Evolutionary conservation across 2,888 invertebrate genomes (phyloP), one percentile per base, ranked within the genome.

Genomic region (Caenorhabditis japonica): DNA sequence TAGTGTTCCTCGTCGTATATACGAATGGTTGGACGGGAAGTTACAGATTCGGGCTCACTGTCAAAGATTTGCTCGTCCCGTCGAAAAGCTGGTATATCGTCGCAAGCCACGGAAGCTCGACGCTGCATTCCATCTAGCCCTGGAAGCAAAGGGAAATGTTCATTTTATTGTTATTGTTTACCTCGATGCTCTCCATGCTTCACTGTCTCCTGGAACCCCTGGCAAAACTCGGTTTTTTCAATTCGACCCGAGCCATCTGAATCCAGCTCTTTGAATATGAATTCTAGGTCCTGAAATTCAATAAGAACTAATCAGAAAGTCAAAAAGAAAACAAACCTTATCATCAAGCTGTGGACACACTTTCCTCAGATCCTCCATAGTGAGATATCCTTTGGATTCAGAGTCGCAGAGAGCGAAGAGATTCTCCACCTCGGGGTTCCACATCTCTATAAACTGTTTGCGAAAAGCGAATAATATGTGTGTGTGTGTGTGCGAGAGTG

Each of bases 311-410:
- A 19, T 12, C 25, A 34, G 33, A n/a, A 38, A 23, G n/a, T 12
- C 4, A 4, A 59, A 23, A 34, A 59, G 2, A 43, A 47, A 55
- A 51, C 56, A 55, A 4, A 79, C 82, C 36, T 75, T 71, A 21
- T 77, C 72, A 38, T 79, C 85, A 25, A 89, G 83, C 38, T 89
- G 88, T 1, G 88, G 84, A 64, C 89, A 89, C 27, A 88, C 87
- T 21, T 79, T 80, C 21, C 86, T 84, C 25, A 89, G 82, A 73
- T 89, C 89, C 0, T 84, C 80, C 78, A 88, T 84, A 44, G 88
- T 89, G 27, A 89, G 88, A 79, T 83, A 89, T 3, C 89, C 76
- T 33, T 77, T 77, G 12, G 73, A 68, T 15, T 72, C 64, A 12
- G 60, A 60, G 53, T 77, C 79, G 56, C 79, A 79, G n/a, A 70